Percentiles rank a stretch among this genome's conserved stretches.
Conservation (phyloP, 2,113 vertebrate species). For the Calidris pugnax region DNA sequence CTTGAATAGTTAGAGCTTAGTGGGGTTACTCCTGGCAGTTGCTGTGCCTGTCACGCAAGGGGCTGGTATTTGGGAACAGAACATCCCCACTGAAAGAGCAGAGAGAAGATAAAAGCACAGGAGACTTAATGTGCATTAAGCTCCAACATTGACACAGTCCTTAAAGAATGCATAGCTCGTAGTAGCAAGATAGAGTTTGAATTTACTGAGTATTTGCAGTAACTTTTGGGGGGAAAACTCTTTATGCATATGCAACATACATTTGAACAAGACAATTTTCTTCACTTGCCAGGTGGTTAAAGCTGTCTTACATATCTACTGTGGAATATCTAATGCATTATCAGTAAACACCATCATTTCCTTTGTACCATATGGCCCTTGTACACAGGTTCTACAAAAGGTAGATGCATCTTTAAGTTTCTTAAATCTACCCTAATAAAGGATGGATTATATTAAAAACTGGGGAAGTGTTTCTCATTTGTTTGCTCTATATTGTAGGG, state of each 20-base stretch:
- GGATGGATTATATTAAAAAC: background rate
- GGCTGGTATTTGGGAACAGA: slow-evolving; percentile 40
- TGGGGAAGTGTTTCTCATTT: background rate
- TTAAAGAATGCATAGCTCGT: background rate
- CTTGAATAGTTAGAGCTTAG: slow-evolving; percentile 29
- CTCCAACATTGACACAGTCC: background rate
- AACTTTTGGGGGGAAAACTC: background rate
- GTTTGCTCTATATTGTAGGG: background rate
- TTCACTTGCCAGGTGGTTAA: background rate
- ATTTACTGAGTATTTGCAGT: background rate
- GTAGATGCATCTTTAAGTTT: background rate
- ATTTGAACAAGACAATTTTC: background rate
- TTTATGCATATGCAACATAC: background rate
- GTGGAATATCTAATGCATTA: background rate
- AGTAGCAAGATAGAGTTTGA: background rate
- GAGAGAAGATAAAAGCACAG: background rate
- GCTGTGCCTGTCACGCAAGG: slow-evolving; percentile 13
- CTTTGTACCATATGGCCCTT: background rate
- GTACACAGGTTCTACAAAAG: fast-evolving
- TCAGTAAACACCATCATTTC: background rate
- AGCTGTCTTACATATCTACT: fast-evolving
- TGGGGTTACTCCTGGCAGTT: slow-evolving; percentile 25
- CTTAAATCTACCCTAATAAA: background rate
- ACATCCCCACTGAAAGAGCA: slow-evolving; percentile 11
- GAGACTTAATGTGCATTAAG: background rate